Conservation (phyloP, 1,140 invertebrate genomes). For the Drosophila prosaltans region DNA sequence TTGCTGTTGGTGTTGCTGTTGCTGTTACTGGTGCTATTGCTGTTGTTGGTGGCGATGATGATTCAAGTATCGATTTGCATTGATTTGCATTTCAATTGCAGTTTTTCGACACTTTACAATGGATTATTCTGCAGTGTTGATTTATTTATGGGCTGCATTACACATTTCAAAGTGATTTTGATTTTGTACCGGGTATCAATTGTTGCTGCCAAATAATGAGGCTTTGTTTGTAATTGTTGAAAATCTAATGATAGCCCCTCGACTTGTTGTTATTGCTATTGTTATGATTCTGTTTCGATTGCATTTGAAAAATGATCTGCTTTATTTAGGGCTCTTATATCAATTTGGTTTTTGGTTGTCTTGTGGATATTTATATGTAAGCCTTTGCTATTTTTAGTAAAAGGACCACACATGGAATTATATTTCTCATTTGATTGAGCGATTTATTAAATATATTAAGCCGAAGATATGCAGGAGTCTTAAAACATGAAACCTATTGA, state of each 20-base stretch:
- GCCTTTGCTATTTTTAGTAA: too few relatives aligned
- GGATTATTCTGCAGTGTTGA: conserved; percentile 77
- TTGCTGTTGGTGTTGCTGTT: not conserved
- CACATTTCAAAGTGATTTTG: conserved; percentile 68
- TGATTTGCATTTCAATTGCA: conserved; percentile 80
- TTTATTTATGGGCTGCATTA: conserved; percentile 74
- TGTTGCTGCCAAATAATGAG: conserved; percentile 64
- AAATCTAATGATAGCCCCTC: conserved; percentile 58
- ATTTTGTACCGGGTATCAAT: conserved; percentile 20
- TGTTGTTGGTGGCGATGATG: conserved; percentile 48
- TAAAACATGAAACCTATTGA: too few relatives aligned
- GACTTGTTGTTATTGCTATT: conserved; percentile 45
- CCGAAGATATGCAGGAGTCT: too few relatives aligned
- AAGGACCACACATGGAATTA: too few relatives aligned
- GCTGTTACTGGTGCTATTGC: conserved; percentile 4
- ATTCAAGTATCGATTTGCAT: conserved; percentile 81
- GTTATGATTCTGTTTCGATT: not conserved
- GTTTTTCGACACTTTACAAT: conserved; percentile 80
- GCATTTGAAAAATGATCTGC: not conserved
- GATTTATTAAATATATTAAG: too few relatives aligned
- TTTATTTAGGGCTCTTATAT: too few relatives aligned
- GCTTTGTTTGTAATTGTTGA: conserved; percentile 69
- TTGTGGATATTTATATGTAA: too few relatives aligned
- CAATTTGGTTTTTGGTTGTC: too few relatives aligned
- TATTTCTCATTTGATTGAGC: too few relatives aligned